Conservation (phyloP, 2,113 vertebrate species). For the Megaceryle maxima region DNA sequence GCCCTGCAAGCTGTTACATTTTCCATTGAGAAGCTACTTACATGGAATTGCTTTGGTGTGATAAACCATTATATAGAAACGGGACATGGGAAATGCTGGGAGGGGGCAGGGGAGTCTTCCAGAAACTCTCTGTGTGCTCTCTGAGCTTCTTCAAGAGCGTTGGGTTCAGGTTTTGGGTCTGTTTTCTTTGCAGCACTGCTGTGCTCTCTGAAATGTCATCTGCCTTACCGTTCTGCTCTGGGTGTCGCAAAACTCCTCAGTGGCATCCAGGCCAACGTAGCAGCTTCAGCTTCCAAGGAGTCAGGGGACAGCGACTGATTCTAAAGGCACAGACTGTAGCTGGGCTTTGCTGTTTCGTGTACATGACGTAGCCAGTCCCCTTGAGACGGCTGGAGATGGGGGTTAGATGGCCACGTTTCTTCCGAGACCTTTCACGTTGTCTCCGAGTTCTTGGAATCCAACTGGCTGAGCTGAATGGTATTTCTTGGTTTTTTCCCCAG, state of each 20-base stretch:
- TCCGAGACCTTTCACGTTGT: background rate
- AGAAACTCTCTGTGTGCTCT: background rate
- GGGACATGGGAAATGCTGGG: background rate
- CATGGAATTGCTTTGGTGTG: background rate
- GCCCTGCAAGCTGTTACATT: background rate
- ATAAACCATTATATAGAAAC: too few relatives aligned
- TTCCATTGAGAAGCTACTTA: background rate
- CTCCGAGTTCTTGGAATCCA: background rate
- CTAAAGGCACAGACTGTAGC: background rate
- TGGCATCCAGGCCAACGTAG: too few relatives aligned
- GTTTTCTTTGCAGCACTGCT: background rate
- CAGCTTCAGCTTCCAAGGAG: background rate
- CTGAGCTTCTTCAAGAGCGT: background rate
- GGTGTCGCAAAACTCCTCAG: background rate
- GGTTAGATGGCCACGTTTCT: rapidly evolving
- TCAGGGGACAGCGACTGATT: background rate
- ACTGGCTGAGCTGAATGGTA: background rate
- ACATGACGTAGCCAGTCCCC: too few relatives aligned
- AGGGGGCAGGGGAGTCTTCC: background rate
- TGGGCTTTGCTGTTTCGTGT: rapidly evolving
- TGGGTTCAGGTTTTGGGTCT: background rate
- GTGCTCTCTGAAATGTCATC: background rate
- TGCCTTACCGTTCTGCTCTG: background rate
- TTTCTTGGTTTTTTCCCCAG: conserved; percentile 56
- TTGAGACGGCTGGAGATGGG: rapidly evolving